Evolutionary conservation across 2,797 vertebrate species (phyloP), one percentile per base, ranked within the genome.

Genomic region (Ficedula albicollis): DNA sequence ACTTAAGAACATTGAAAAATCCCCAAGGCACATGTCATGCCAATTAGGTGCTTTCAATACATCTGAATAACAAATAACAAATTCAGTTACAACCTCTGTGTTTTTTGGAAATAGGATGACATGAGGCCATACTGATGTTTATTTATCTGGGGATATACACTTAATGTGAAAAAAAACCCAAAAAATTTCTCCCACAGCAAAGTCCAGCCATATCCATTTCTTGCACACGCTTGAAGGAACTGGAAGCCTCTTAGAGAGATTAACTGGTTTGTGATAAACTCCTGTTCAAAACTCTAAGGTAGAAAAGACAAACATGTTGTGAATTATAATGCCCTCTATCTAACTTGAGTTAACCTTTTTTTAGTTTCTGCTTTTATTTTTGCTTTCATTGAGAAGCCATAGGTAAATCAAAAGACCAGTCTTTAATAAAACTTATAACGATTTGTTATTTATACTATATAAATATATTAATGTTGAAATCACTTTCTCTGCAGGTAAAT

Each of bases 61-160:
- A 91, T 85, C 69, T 75, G 82, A 95, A 89, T 75, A 91, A 92
- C 66, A 94, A 95, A 89, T 77, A 91, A 92, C 66, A 94, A 91
- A 90, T 39, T 83, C 15, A 80, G 7, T 72, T 75, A 58, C 34
- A 89, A 66, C 19, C 14, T 22, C 30, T 68, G 10, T 70, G 38
- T 39, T 10, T 84, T 87, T 83, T 5, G 20, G n/a, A 92, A 85
- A 73, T 54, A 36, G 52, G 44, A 74, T 80, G 38, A 59, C 36
- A 60, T 10, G 26, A 79, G 39, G 38, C 36, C 48, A n/a, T 43
- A n/a, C 16, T 80, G 52, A 60, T 36, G 22, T 70, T 87, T 89
- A 60, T 87, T 87, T 67, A 74, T 18, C 30, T 80, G 60, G 87
- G 34, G 39, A 56, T 44, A 26, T 11, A 62, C 5, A 27, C 10